phyloP scores from a whole-genome alignment of 2,888 invertebrate species.

The Craniophora ligustri region DNA sequence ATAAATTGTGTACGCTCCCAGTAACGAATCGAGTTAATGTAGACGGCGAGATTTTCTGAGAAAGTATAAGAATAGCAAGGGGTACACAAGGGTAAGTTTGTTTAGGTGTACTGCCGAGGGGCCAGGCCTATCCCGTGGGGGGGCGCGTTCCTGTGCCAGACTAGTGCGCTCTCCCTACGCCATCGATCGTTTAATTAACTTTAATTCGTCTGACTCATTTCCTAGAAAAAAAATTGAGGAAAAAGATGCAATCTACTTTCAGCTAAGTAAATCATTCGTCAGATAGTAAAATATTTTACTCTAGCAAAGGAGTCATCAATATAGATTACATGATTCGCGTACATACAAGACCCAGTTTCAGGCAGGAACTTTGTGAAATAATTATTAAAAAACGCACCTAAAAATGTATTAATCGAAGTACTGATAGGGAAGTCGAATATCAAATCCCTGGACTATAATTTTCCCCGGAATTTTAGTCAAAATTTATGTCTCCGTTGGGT shows the following conservation, averaged over 20 bases:
- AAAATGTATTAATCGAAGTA: neutral
- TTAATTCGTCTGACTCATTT: conserved; percentile 72
- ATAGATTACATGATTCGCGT: too few species aligned
- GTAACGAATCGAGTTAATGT: conserved; percentile 24
- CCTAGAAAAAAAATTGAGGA: conserved; percentile 46
- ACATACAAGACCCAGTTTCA: too few species aligned
- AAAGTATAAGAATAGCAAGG: conserved; percentile 54
- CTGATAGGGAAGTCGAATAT: conserved; percentile 1
- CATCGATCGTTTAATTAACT: conserved; percentile 77
- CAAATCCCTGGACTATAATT: conserved; percentile 1
- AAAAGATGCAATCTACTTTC: too few species aligned
- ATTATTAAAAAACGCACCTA: too few species aligned
- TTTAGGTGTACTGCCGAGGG: conserved; percentile 63
- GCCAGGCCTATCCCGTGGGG: conserved; percentile 49
- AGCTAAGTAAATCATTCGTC: too few species aligned
- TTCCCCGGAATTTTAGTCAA: conserved; percentile 6
- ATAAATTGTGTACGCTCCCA: conserved; percentile 33
- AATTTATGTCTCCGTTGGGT: conserved; percentile 26
- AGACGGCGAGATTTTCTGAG: conserved; percentile 51
- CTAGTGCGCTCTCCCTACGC: conserved; percentile 65
- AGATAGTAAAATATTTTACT: too few species aligned
- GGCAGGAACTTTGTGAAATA: too few species aligned
- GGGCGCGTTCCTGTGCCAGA: conserved; percentile 66
- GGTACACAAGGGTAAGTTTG: conserved; percentile 62
- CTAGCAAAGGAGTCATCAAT: too few species aligned